These are phyloP conservation scores for Notechis scutatus DNA, from an alignment of 2,113 vertebrate genomes.

Conservation along the genomic window DNA sequence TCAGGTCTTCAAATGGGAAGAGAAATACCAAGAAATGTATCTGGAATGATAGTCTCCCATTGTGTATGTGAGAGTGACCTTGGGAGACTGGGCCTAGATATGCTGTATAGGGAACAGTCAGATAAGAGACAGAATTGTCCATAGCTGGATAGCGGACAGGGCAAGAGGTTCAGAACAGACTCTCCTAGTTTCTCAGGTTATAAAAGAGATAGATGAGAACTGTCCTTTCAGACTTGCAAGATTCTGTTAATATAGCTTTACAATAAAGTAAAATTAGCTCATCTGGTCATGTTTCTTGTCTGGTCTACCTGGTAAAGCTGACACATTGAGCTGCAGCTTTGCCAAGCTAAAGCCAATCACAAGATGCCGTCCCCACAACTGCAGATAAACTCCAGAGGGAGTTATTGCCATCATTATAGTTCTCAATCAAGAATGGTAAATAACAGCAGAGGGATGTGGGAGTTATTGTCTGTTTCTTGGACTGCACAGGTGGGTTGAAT, in stretches of 20 bases:
- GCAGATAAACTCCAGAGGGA: background rate
- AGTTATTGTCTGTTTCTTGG: background rate
- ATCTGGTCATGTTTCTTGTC: background rate
- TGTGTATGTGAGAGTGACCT: background rate
- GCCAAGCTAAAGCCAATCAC: background rate
- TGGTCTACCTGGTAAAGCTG: background rate
- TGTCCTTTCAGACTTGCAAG: background rate
- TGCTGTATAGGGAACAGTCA: background rate
- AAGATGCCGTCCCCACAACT: background rate
- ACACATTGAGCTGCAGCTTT: background rate
- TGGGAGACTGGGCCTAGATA: background rate
- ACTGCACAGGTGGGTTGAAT: background rate
- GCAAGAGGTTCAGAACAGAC: background rate
- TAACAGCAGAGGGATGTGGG: slow-evolving; percentile 7
- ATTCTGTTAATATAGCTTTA: background rate
- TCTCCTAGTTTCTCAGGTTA: background rate
- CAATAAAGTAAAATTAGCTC: background rate
- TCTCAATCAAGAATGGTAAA: background rate
- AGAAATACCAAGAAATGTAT: background rate
- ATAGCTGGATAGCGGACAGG: background rate
- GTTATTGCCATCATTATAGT: background rate
- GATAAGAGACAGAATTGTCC: background rate
- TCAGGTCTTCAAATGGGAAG: too few species aligned
- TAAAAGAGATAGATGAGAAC: background rate
- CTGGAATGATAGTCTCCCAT: background rate